Evolutionary conservation across 2,113 vertebrate genomes (phyloP), one percentile per base, ranked within the genome.

Genomic region (Pelecanus crispus): DNA sequence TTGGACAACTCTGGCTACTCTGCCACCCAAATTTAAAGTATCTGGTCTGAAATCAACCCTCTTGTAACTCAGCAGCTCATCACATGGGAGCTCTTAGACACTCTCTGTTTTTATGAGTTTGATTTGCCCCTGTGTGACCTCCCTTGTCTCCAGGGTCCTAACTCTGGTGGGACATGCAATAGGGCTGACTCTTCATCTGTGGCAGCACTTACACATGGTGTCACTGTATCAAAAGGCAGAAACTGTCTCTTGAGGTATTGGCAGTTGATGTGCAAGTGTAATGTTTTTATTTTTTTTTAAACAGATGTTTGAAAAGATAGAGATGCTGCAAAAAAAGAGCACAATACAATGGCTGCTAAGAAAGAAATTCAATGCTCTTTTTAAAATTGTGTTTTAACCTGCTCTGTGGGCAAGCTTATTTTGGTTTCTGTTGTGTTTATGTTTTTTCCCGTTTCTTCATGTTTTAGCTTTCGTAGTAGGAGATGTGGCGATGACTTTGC

Each of bases 401-500:
- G 28, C 40, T 55, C 22, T 70, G 36, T 47, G n/a, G 59, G 19
- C 8, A 47, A 26, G 15, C 45, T 86, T 31, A 16, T 47, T 90
- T 75, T 1, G 7, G 38, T 17, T 7, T 74, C 74, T 52, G 26
- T 5, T 49, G 28, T 53, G 17, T 53, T 94, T 66, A 17, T 31
- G 9, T 38, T 71, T 74, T 36, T 2, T 25, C 8, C 28, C 26
- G 77, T 92, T 59, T 49, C 74, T 81, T 94, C 73, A 50, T 42
- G 18, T 88, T 92, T 71, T 93, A 99, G 99, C 88, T 99, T 99
- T 96, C 98, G 96, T n/a, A 98, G 98, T 83, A 98, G 99, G 68
- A 99, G 98, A 61, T 99, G 98, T 55, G 98, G 98, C 0, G 96
- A 99, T 36, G 97, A 94, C 81, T 99, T 99, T 97, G 99, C 98